Evolutionary conservation across 2,113 vertebrate species (phyloP), one percentile per base, ranked within the genome.

Genomic region (Cryptotis parvus): DNA sequence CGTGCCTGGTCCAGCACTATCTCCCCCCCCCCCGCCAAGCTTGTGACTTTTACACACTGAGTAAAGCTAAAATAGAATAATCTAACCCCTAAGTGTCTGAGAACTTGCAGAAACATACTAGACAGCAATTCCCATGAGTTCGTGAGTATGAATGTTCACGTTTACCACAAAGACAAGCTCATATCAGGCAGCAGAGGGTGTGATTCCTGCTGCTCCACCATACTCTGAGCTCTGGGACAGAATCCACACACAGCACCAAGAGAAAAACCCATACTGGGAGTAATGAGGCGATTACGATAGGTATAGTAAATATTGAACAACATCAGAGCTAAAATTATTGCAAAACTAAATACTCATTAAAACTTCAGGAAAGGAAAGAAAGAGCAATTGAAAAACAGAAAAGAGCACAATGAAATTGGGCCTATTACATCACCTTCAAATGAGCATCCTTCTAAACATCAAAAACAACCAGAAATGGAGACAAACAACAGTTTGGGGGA

Each of bases 281-380:
- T 45, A 91, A 74, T 37, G 14, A 84, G 10, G 41, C 68, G 16
- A 7, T n/a, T 37, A 6, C 76, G 72, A 45, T 41, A 52, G 18
- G 35, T 33, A 82, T 5, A 78, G 39, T 35, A 3, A 33, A 20
- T 88, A 58, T 58, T 58, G 18, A 85, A 58, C 37, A 76, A 43
- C 14, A 29, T 33, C 75, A 85, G 82, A 78, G 88, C 26, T 33
- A 20, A 89, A 90, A 33, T 16, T 24, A 88, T 73, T 82, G 9
- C 49, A 81, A 81, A 81, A 66, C 0, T 55, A 31, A 74, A 70
- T 39, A 89, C 43, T 74, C 66, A 90, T 49, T 31, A 82, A 61
- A n/a, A 12, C 16, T 78, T 74, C 80, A 37, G 74, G 52, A 78
- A 45, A 6, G 7, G 26, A 79, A 93, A 69, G 5, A 8, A 63